phyloP scores from a whole-genome alignment of 2,797 vertebrate genomes.

The Platyrinchus mystaceus region DNA sequence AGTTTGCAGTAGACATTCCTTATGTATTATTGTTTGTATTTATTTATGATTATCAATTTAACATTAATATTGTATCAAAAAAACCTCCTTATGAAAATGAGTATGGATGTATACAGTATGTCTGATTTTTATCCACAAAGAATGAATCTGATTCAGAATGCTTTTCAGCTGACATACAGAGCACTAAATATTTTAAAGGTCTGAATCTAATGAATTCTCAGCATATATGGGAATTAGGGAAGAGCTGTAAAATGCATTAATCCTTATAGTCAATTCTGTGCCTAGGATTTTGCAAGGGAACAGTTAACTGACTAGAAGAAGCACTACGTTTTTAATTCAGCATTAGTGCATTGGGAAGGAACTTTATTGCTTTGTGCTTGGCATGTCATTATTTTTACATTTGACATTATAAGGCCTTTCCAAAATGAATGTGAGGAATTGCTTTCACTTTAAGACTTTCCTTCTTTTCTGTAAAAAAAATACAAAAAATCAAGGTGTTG shows the following conservation, averaged over 20 bases:
- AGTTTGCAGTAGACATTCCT: slow-evolving; percentile 98
- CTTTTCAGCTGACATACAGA: slow-evolving; percentile 92
- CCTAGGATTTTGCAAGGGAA: slow-evolving; percentile 91
- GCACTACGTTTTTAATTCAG: slow-evolving; percentile 86
- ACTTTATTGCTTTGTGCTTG: slow-evolving; percentile 92
- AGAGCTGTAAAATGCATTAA: slow-evolving; percentile 85
- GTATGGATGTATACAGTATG: slow-evolving; percentile 89
- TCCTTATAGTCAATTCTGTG: slow-evolving; percentile 88
- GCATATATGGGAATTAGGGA: slow-evolving; percentile 79
- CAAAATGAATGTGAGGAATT: slow-evolving; percentile 98
- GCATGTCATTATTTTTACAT: slow-evolving; percentile 93
- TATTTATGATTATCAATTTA: slow-evolving; percentile 97
- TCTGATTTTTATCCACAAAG: slow-evolving; percentile 88
- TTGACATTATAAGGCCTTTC: slow-evolving; percentile 94
- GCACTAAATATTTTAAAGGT: slow-evolving; percentile 93
- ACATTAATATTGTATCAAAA: slow-evolving; percentile 86
- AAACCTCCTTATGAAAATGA: slow-evolving; percentile 80
- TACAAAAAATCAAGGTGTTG: slow-evolving; percentile 12
- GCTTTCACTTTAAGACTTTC: slow-evolving; percentile 91
- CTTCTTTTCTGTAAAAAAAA: slow-evolving; percentile 71
- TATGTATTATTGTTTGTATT: slow-evolving; percentile 94
- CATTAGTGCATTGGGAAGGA: slow-evolving; percentile 83
- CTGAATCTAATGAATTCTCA: slow-evolving; percentile 85
- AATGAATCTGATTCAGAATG: slow-evolving; percentile 89
- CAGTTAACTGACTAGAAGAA: slow-evolving; percentile 85